These are phyloP conservation scores for Sebastes schlegelii DNA, from an alignment of 2,113 vertebrate species.

Conservation along the genomic window DNA sequence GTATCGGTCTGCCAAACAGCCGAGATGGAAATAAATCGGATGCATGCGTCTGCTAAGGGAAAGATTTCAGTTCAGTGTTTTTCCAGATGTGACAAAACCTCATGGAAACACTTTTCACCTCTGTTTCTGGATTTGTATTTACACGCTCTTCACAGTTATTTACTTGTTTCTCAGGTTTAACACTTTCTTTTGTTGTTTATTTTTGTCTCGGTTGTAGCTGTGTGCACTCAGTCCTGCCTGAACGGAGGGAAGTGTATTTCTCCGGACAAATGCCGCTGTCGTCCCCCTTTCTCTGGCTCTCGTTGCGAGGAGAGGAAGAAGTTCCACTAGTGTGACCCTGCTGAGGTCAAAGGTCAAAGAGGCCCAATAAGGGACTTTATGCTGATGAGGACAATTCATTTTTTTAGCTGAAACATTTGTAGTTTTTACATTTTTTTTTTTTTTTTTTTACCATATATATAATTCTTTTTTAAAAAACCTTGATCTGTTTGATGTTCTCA, in stretches of 20 bases:
- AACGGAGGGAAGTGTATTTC: constrained; percentile 90
- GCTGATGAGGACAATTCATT: neutral
- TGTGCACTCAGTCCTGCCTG: constrained; percentile 85
- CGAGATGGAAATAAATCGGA: neutral
- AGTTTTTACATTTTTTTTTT: constrained; percentile 30
- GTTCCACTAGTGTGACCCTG: constrained; percentile 56
- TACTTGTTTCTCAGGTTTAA: neutral
- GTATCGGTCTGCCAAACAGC: neutral
- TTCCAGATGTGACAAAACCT: constrained; percentile 48
- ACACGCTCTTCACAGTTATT: neutral
- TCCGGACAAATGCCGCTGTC: constrained; percentile 87
- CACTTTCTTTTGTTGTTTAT: neutral
- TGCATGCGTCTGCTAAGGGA: neutral
- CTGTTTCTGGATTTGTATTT: constrained; percentile 21
- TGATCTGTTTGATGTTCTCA: constrained; percentile 7
- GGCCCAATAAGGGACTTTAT: constrained; percentile 1
- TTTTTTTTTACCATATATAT: neutral
- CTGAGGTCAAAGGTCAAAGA: constrained; percentile 29
- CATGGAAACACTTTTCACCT: constrained; percentile 4
- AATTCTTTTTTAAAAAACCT: constrained; percentile 20
- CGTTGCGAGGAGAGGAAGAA: constrained; percentile 86
- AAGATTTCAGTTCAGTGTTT: constrained; percentile 1
- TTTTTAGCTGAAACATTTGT: constrained; percentile 11
- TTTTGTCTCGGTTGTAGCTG: constrained; percentile 77
- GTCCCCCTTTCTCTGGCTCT: constrained; percentile 79